Conservation (phyloP, 2,113 vertebrate genomes). For the Bambusicola thoracicus region DNA sequence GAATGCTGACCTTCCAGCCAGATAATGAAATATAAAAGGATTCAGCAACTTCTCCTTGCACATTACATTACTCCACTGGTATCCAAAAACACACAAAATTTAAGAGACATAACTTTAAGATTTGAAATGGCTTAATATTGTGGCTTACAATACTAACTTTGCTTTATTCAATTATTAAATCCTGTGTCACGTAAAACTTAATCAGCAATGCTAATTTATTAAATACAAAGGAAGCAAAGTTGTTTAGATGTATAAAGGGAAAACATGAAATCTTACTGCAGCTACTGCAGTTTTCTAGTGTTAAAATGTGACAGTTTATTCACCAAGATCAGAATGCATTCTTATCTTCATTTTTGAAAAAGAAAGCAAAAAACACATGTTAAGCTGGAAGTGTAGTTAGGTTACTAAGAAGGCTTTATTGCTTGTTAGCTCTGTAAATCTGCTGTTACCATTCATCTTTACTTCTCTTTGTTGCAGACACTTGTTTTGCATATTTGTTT, state of each 20-base stretch:
- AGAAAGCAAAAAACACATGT: neutral
- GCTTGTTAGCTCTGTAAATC: neutral
- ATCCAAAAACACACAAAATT: neutral
- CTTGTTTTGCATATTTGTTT: neutral
- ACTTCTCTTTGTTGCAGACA: neutral
- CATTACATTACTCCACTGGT: neutral
- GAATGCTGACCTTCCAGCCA: neutral
- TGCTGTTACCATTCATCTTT: neutral
- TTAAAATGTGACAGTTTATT: neutral
- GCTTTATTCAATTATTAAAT: neutral
- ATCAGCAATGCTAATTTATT: neutral
- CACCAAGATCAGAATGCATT: neutral
- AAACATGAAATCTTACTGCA: neutral
- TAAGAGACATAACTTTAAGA: neutral
- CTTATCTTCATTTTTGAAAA: neutral
- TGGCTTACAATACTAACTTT: neutral
- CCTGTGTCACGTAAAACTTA: neutral
- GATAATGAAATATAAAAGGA: constrained; percentile 28
- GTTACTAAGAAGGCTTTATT: neutral
- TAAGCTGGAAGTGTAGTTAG: neutral
- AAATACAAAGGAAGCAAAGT: neutral
- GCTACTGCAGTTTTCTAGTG: neutral
- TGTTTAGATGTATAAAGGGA: neutral
- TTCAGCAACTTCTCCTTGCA: neutral
- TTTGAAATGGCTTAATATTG: neutral